Evolutionary conservation across 2,797 vertebrate genomes (phyloP).

Genomic region (Molossus alvarezi): DNA sequence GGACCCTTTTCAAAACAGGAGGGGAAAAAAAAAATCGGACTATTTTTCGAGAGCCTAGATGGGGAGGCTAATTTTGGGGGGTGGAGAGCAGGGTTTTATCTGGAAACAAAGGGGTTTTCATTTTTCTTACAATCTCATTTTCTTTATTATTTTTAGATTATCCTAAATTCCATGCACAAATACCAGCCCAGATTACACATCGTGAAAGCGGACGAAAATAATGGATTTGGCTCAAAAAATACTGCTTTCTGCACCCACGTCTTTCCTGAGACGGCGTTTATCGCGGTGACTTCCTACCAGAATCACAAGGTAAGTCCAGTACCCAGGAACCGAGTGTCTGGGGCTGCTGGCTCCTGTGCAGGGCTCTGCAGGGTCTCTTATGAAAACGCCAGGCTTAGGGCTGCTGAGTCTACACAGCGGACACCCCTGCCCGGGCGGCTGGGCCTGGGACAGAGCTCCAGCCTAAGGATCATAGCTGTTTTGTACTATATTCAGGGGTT

Average conservation of each 20-base stretch:
- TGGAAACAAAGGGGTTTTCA: slow-evolving; percentile 78
- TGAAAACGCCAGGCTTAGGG: background rate
- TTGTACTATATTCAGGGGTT: rapidly evolving
- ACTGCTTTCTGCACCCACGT: slow-evolving; percentile 99
- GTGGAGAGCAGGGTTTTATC: slow-evolving; percentile 18
- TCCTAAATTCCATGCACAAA: slow-evolving; percentile 99
- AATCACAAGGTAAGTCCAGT: slow-evolving; percentile 95
- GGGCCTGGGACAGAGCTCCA: background rate
- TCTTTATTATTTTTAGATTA: slow-evolving; percentile 93
- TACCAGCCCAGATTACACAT: slow-evolving; percentile 99
- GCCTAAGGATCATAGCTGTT: background rate
- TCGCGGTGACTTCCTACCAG: slow-evolving; percentile 98
- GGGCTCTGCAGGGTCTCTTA: background rate
- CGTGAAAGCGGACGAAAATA: slow-evolving; percentile 99
- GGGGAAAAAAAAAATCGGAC: slow-evolving; percentile 33
- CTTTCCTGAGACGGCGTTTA: slow-evolving; percentile 98
- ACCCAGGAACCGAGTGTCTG: background rate
- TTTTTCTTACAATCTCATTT: slow-evolving; percentile 71
- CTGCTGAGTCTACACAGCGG: rapidly evolving
- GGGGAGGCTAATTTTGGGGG: slow-evolving; percentile 48
- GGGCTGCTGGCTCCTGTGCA: background rate
- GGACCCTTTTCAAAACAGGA: slow-evolving; percentile 76
- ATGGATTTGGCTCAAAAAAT: slow-evolving; percentile 99
- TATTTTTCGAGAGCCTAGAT: background rate
- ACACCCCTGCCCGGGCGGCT: background rate